Evolutionary conservation across 2,888 invertebrate species (phyloP), one percentile per base, ranked within the genome.

Genomic region (Amiota minor): DNA sequence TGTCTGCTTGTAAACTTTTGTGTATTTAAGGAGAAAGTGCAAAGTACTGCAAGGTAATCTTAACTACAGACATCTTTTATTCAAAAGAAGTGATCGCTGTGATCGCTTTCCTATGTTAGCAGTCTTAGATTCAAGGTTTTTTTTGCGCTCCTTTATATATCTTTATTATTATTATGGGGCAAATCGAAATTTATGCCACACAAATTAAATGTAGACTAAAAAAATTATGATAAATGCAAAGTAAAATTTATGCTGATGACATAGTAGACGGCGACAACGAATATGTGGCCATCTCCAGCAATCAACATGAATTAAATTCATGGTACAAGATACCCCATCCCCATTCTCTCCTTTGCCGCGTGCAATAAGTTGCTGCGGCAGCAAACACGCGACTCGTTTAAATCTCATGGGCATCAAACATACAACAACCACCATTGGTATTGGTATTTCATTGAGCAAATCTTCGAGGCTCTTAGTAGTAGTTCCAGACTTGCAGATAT

Each of bases 201-300:
- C 77, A 83, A 83, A 83, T 84, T 83, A 83, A 83, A 84, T 82
- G 79, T 79, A 83, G 80, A 35, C 23, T 14, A 14, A 18, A 79
- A 75, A 84, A 85, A 84, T 84, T 81, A 79, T 85, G 84, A 84
- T 85, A 84, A 84, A 84, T 84, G 81, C 76, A 78, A 79, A 80
- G 76, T 79, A 78, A 82, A 84, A 84, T 84, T 84, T 84, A 84
- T 84, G 84, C 79, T 84, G 84, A 84, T 85, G 86, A 85, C 83
- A 84, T 80, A 77, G 75, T 35, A 35, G 35, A 35, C 35, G 35
- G 6, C 35, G 35, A 35, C 35, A 6, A 35, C 35, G 35, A 35
- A 35, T 1, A 35, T 35, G 35, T 35, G 6, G 35, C 35, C 35
- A 35, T 35, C 6, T 35, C 35, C 45, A 35, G 69, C 69, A 46